These are phyloP conservation scores for Agelas oroides DNA, from an alignment of 37 sponge, comb jelly and placozoan species.

Conservation along the genomic window DNA sequence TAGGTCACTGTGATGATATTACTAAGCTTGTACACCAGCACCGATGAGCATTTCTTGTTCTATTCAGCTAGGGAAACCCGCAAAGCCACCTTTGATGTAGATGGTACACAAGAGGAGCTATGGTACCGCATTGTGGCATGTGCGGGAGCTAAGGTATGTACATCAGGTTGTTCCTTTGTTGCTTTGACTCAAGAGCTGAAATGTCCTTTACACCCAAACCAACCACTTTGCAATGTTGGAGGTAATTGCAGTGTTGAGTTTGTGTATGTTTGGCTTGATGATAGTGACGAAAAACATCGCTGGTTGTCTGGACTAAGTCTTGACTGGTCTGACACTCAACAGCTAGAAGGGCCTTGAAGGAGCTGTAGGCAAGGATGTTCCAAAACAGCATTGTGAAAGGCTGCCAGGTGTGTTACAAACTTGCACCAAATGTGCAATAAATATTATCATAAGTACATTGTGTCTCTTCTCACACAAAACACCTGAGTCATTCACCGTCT, in stretches of 20 bases:
- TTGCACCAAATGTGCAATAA: not conserved
- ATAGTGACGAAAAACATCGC: slow-evolving; percentile 24
- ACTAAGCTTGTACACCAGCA: not conserved
- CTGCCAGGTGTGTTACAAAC: slow-evolving; percentile 11
- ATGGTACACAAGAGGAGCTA: slow-evolving; percentile 5
- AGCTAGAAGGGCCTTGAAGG: slow-evolving; percentile 17
- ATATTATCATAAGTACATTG: not conserved
- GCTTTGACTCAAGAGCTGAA: not conserved
- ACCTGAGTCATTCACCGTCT: not conserved
- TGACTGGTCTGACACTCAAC: slow-evolving; percentile 50
- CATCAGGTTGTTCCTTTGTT: slow-evolving; percentile 8
- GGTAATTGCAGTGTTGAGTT: slow-evolving; percentile 43
- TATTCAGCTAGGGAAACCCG: slow-evolving; percentile 46
- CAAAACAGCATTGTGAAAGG: slow-evolving; percentile 35
- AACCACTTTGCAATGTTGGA: not conserved
- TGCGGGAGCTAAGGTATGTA: slow-evolving; percentile 28
- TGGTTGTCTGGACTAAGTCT: slow-evolving; percentile 42
- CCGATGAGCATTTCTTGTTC: slow-evolving; percentile 39
- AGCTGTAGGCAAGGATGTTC: slow-evolving; percentile 37
- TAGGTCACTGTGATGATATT: slow-evolving; percentile 24
- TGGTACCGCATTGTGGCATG: slow-evolving; percentile 46
- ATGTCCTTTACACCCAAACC: slow-evolving; percentile 17
- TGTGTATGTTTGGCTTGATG: slow-evolving; percentile 52
- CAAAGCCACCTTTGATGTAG: not conserved
- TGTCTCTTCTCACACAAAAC: no score